phyloP scores from a whole-genome alignment of 2,797 vertebrate genomes.

The Falco naumanni region DNA sequence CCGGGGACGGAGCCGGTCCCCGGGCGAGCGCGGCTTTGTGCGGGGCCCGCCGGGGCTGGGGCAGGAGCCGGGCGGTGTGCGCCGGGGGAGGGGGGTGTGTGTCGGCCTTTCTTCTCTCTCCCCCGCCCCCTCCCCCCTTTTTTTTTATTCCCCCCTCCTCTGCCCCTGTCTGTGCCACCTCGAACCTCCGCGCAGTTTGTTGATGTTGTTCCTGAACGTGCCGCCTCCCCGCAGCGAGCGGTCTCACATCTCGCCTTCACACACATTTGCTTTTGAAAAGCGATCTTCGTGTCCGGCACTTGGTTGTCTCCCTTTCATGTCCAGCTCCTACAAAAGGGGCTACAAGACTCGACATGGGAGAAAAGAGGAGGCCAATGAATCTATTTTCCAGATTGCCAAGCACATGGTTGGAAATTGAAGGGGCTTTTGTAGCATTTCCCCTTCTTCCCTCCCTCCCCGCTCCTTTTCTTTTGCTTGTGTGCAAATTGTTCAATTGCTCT shows the following conservation, averaged over 20 bases:
- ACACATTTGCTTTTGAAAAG: constrained; percentile 88
- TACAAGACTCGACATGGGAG: constrained; percentile 81
- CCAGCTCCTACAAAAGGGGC: constrained; percentile 82
- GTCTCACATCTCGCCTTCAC: constrained; percentile 77
- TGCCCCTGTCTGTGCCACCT: constrained; percentile 62
- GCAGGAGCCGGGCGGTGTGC: constrained; percentile 14
- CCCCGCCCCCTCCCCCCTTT: too few species aligned
- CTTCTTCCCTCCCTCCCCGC: constrained; percentile 27
- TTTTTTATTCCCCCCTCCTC: not conserved
- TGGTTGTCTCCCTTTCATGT: constrained; percentile 84
- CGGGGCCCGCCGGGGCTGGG: not conserved
- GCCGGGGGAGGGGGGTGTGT: not conserved
- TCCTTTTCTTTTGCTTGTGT: constrained; percentile 81
- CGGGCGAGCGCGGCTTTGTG: constrained; percentile 11
- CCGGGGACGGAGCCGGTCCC: not conserved
- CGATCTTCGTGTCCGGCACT: constrained; percentile 86
- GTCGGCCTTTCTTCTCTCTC: not conserved
- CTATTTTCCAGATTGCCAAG: constrained; percentile 86
- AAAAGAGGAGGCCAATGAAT: constrained; percentile 80
- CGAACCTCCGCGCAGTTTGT: constrained; percentile 86
- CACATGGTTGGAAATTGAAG: constrained; percentile 82
- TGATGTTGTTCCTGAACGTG: constrained; percentile 88
- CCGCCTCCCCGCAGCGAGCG: constrained; percentile 83
- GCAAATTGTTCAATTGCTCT: constrained; percentile 86
- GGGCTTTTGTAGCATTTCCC: constrained; percentile 59